Evolutionary conservation across 1,140 invertebrate species (phyloP).

Genomic region (Glomeris maerens): DNA sequence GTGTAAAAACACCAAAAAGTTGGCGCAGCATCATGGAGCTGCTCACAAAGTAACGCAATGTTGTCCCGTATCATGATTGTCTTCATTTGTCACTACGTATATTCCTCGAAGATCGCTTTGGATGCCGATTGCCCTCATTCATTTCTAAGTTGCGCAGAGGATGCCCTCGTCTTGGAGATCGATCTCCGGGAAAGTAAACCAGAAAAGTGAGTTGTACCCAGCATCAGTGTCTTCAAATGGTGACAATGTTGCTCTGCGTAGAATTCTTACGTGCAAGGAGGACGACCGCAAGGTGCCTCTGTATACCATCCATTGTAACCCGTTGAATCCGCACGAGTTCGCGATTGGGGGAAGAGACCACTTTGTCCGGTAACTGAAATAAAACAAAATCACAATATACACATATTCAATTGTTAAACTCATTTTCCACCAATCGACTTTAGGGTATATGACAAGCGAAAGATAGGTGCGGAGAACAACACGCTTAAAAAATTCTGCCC

Average conservation of each 20-base stretch:
- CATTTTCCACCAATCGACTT: slow-evolving; percentile 16
- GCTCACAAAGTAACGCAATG: slow-evolving; percentile 45
- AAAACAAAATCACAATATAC: slow-evolving; percentile 3
- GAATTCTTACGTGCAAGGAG: slow-evolving; percentile 49
- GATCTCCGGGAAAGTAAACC: slow-evolving; percentile 60
- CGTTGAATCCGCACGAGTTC: slow-evolving; percentile 58
- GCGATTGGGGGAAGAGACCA: slow-evolving; percentile 57
- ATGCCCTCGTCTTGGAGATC: slow-evolving; percentile 60
- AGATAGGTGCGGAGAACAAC: slow-evolving; percentile 26
- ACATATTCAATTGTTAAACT: slow-evolving; percentile 1
- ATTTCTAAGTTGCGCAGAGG: slow-evolving; percentile 75
- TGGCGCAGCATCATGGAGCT: slow-evolving; percentile 54
- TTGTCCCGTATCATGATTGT: neutral
- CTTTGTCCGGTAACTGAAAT: slow-evolving; percentile 26
- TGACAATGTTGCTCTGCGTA: too few relatives aligned
- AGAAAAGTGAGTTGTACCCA: slow-evolving; percentile 38
- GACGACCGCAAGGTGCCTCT: slow-evolving; percentile 47
- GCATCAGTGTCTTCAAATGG: neutral
- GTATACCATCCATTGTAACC: slow-evolving; percentile 76
- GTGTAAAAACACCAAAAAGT: slow-evolving; percentile 37
- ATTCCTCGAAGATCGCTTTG: slow-evolving; percentile 44
- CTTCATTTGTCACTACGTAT: slow-evolving; percentile 4
- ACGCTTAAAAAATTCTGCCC: slow-evolving; percentile 45
- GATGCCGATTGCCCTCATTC: slow-evolving; percentile 56
- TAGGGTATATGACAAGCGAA: slow-evolving; percentile 33